phyloP scores from a whole-genome alignment of 1,140 invertebrate genomes.

The Ridgeia piscesae region DNA sequence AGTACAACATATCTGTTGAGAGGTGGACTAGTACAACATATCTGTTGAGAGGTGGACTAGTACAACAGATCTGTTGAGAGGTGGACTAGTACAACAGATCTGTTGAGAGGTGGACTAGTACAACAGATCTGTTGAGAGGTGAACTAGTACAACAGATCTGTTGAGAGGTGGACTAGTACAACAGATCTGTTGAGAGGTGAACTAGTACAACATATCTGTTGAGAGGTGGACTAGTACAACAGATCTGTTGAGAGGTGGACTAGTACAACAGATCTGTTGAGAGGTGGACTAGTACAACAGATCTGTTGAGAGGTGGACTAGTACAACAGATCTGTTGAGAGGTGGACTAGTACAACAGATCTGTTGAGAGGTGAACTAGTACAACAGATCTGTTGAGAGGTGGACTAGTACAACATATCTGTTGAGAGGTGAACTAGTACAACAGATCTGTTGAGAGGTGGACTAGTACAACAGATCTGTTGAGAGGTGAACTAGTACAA shows the following conservation, averaged over 20 bases:
- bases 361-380: no score
- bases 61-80: no score
- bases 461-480: not conserved
- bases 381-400: not conserved
- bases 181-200: no score
- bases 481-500: no score
- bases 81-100: not conserved
- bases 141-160: not conserved
- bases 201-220: not conserved
- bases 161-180: not conserved
- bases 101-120: not conserved
- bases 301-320: no score
- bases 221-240: not conserved
- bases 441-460: not conserved
- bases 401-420: not conserved
- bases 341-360: not conserved
- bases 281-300: not conserved
- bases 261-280: not conserved
- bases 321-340: not conserved
- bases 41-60: not conserved
- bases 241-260: no score
- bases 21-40: no score
- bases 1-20: no score
- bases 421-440: no score
- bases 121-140: no score